These are phyloP conservation scores for Acinonyx jubatus DNA, from an alignment of 2,113 vertebrate species.

Conservation along the genomic window DNA sequence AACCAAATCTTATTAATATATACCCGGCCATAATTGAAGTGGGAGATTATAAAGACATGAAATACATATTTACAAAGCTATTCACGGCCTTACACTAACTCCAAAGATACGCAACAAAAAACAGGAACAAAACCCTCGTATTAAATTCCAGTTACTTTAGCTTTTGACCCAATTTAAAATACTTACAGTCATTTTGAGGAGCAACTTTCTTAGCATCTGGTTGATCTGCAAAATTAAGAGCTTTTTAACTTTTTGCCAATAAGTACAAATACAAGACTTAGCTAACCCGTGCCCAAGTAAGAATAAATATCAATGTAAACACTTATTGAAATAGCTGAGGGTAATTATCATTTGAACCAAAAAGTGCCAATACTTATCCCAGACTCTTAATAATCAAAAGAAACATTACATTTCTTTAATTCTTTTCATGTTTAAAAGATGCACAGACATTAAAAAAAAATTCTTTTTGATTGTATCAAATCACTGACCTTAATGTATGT, in stretches of 20 bases:
- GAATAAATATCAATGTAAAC: constrained; percentile 7
- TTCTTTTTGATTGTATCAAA: constrained; percentile 70
- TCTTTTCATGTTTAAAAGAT: constrained; percentile 78
- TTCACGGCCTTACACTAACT: neutral
- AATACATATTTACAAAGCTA: neutral
- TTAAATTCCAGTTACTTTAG: constrained; percentile 58
- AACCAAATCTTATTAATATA: neutral
- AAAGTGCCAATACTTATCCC: constrained; percentile 76
- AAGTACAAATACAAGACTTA: constrained; percentile 75
- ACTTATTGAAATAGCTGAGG: constrained; percentile 79
- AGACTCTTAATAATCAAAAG: constrained; percentile 78
- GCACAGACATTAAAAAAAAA: constrained; percentile 80
- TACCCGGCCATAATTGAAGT: neutral
- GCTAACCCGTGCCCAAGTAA: constrained; percentile 38
- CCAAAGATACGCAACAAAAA: constrained; percentile 59
- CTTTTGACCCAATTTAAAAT: constrained; percentile 71
- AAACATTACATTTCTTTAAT: constrained; percentile 74
- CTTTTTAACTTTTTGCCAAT: constrained; percentile 77
- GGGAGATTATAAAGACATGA: neutral
- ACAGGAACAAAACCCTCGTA: constrained; percentile 55
- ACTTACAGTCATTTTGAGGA: constrained; percentile 96
- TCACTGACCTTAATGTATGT: constrained; percentile 78
- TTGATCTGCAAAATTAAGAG: constrained; percentile 94
- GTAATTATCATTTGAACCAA: constrained; percentile 80
- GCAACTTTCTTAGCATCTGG: constrained; percentile 99